Evolutionary conservation across 2,113 vertebrate genomes (phyloP), one percentile per base, ranked within the genome.

Genomic region (Calyptomena viridis): DNA sequence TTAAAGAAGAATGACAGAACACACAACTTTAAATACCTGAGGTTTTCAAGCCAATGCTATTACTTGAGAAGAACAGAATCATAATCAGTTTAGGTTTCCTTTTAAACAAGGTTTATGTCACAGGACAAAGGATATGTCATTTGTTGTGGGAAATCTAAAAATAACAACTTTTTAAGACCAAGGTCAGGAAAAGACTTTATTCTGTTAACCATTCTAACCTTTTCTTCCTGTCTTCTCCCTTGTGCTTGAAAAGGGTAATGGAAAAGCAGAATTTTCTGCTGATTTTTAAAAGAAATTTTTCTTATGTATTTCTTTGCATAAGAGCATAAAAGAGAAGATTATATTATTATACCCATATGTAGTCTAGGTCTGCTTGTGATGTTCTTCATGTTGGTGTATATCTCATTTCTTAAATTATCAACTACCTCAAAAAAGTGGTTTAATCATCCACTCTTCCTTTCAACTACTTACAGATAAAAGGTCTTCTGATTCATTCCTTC

Each of bases 381-480:
- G 30, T 12, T 81, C 33, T 68, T 74, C 40, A 52, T 77, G 33
- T 82, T 84, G 62, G 71, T 67, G 24, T 79, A 24, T 59, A 79
- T 75, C 42, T 82, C 47, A 55, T 76, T 81, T 24, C 66, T 76
- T 55, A 89, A 95, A 91, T 92, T 47, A 83, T 27, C 62, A 69
- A 11, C 69, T 90, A 62, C 55, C 79, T 94, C 72, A 83, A 89
- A 89, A 89, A 95, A 62, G 58, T 72, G 14, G 6, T 91, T 86
- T 88, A 74, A 77, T 73, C 68, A 90, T 64, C 67, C 50, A 52
- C 68, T 94, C 67, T 82, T 80, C 74, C 83, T 94, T 97, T 93
- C 63, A 96, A 84, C 64, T 81, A 47, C 66, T 87, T 96, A 50
- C 73, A 96, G 88, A 96, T 94, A 88, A 93, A 95, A 88, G 60